Evolutionary conservation across 2,888 invertebrate genomes (phyloP), one percentile per base, ranked within the genome.

Genomic region (Embidobia sp.): DNA sequence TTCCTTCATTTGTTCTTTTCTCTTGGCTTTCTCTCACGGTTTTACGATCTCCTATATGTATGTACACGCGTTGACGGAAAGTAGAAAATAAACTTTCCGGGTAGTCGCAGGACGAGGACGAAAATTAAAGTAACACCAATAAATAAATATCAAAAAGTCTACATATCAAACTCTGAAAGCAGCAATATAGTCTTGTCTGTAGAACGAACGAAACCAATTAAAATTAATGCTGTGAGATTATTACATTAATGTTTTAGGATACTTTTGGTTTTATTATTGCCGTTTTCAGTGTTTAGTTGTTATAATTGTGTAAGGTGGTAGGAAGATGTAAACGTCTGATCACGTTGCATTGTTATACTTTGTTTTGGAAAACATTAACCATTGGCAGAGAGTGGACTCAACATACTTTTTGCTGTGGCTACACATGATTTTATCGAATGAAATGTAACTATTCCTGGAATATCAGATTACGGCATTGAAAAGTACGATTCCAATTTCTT

Each of bases 41-140:
- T 51, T 57, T 51, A 48, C 59, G 57, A 59, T 53, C 6, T 22
- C 6, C 6, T 22, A 22, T 4, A 6, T 22, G 55, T 73, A 73
- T 69, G 63, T 73, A 73, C 67, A 69, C 55, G 67, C 57, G 44
- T 31, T 61, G 53, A 46, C 40, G 66, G 66, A 77, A 77, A 77
- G 70, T 70, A 31, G 15, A 18, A 61, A 64, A 66, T 63, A 61
- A 73, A 40, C 67, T 70, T 55, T 74, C 72, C 72, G 15, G 33
- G 26, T 13, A 55, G 37, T 35, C 26, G n/a, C n/a, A 55, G 70
- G 77, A 77, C 66, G 67, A 72, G 49, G 72, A 61, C 6, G 27
- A 55, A 40, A 74, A 33, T 19, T 18, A 19, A 44, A 40, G 26
- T 48, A 18, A 48, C 40, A 29, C 10, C 18, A 46, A 57, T 59